These are phyloP conservation scores for Strix aluco DNA, from an alignment of 2,113 vertebrate genomes.

Conservation along the genomic window DNA sequence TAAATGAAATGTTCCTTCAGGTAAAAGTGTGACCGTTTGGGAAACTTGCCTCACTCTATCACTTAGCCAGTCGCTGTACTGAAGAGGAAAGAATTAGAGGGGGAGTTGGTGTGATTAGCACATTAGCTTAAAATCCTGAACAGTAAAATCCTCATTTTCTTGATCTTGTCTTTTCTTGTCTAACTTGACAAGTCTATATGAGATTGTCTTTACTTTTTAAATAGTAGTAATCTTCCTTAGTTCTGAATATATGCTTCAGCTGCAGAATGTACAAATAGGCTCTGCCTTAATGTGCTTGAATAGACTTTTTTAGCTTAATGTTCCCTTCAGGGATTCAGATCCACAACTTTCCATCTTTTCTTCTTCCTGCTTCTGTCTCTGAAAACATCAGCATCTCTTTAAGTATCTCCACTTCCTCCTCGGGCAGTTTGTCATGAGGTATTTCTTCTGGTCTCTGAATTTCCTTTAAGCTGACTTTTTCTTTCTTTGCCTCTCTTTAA, in stretches of 20 bases:
- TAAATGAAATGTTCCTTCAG: constrained; percentile 16
- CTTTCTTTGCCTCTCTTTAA: constrained; percentile 21
- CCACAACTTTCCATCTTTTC: constrained; percentile 54
- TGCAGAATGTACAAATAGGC: constrained; percentile 45
- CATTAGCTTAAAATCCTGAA: neutral
- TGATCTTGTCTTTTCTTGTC: neutral
- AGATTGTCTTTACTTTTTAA: constrained; percentile 34
- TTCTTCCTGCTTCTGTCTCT: constrained; percentile 32
- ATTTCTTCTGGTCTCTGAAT: constrained; percentile 52
- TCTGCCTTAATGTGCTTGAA: constrained; percentile 56
- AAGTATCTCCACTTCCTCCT: constrained; percentile 17
- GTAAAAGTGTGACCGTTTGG: neutral
- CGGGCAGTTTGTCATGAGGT: constrained; percentile 46
- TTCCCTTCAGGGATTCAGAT: constrained; percentile 56
- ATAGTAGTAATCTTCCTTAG: constrained; percentile 38
- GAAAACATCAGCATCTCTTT: constrained; percentile 55
- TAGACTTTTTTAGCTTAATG: constrained; percentile 48
- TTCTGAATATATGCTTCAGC: constrained; percentile 53
- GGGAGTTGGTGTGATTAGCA: neutral
- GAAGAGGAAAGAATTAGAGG: neutral
- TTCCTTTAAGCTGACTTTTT: constrained; percentile 16
- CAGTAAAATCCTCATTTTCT: constrained; percentile 41
- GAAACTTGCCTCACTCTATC: neutral
- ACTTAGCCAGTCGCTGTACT: neutral
- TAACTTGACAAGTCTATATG: constrained; percentile 25